phyloP scores from a whole-genome alignment of 1,140 invertebrate genomes.

The Drosophila repleta region DNA sequence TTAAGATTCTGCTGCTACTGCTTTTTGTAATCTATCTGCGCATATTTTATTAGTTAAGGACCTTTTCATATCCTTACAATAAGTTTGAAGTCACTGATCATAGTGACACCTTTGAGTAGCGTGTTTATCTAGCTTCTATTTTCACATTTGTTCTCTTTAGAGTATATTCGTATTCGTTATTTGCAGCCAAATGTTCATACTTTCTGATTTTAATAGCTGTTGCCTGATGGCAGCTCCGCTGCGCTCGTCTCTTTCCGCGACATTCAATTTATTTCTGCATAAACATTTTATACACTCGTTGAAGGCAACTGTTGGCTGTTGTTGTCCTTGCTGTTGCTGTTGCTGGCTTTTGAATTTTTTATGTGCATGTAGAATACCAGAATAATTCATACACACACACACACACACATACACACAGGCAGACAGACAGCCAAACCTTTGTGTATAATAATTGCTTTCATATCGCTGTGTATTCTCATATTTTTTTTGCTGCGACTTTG shows the following conservation, averaged over 20 bases:
- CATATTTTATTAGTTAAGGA: too few species aligned
- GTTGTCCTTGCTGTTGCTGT: constrained; percentile 34
- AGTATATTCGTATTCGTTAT: constrained; percentile 2
- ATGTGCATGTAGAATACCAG: constrained; percentile 43
- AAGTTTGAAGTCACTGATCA: too few species aligned
- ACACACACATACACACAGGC: background rate
- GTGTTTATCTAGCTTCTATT: too few species aligned
- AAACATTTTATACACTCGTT: constrained; percentile 70
- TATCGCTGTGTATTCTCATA: constrained; percentile 32
- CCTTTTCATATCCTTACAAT: too few species aligned
- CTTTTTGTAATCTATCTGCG: too few species aligned
- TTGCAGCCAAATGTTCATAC: constrained; percentile 17
- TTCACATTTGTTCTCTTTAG: background rate
- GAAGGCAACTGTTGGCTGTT: constrained; percentile 30
- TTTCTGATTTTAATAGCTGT: constrained; percentile 60
- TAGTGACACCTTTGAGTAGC: too few species aligned
- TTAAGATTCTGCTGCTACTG: too few species aligned
- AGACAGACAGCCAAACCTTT: constrained; percentile 17
- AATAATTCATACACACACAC: constrained; percentile 45
- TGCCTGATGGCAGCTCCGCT: constrained; percentile 16
- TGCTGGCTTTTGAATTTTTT: constrained; percentile 67
- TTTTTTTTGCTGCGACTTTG: constrained; percentile 50
- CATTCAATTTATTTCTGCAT: constrained; percentile 77
- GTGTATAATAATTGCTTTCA: constrained; percentile 66
- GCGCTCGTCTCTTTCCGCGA: constrained; percentile 34